Evolutionary conservation across 2,113 vertebrate genomes (phyloP), one percentile per base, ranked within the genome.

Genomic region (Arothron firmamentum): DNA sequence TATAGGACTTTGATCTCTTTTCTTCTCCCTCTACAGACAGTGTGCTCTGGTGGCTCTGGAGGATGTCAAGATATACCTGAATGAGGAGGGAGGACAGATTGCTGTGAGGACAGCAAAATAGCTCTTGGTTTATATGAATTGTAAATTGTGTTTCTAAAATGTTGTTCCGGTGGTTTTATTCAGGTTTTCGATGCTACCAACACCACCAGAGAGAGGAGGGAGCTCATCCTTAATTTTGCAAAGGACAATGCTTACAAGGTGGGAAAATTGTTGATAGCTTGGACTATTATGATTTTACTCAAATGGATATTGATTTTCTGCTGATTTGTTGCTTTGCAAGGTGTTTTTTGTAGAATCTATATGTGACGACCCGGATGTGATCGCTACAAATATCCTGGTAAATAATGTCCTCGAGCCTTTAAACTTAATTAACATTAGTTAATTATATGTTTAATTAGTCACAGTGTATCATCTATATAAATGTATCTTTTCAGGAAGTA

Each of bases 41-140:
- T 99, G 94, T 74, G 96, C 97, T 21, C 76, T 97, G 57, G 93
- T 95, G 79, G 97, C 96, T 0, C 89, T 99, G n/a, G 45, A 95
- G 31, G 97, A 99, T 0, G 95, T 99, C 43, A 96, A 96, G 83
- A 73, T 67, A 0, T 98, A 99, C 76, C 91, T 99, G 51, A 77
- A 82, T 1, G 92, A 96, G 63, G 97, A 98, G 62, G 92, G 88
- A 0, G 97, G 96, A 28, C 97, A 98, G 71, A 98, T 99, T 1
- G 97, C 94, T 67, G 97, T 99, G 83, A 94, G 94, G 15, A 60
- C 16, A n/a, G 12, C 46, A 52, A 56, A 25, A 1, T 6, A 3
- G 31, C 17, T 10, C 1, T 34, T 18, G 11, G 17, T 48, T 16
- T 17, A 2, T 23, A 6, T 56, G 20, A 48, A 20, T 38, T 0